Base-by-base conservation (phyloP, 1,140 invertebrate genomes). In the Spodoptera litura region DNA sequence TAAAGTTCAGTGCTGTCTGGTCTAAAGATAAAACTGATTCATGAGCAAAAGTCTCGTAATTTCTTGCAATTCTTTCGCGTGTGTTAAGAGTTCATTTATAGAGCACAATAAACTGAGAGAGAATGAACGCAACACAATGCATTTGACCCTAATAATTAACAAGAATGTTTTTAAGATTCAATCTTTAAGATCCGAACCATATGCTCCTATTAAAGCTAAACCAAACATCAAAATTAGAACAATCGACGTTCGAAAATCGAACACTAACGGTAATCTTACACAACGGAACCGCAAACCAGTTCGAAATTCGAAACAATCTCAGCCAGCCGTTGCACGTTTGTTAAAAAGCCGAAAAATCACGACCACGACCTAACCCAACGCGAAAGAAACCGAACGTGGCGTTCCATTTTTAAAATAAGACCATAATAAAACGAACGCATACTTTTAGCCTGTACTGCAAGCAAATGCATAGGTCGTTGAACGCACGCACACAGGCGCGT, bases 391-490 rank as follows among this genome's bases (percentile, higher is more conserved):
- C 85, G 87, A 88, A 89, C 86, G 89, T 88, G 78, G 56, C 82
- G 83, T 87, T 85, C 88, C 89, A 92, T 93, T 94, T 94, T 94
- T 92, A 92, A 93, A 93, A 93, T 91, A 94, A 94, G 91, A 90
- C 89, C 91, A 93, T 94, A 94, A 93, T 93, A 94, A 93, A 94
- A 92, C 87, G 89, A 88, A 91, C 90, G 93, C 91, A 93, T 93
- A 93, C 93, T 92, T 93, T 93, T 93, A 93, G 92, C 90, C 89
- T 88, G 91, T 92, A 91, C 87, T 88, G 87, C 91, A 89, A 91
- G 91, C 91, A 90, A 92, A 91, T 92, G 92, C 90, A 88, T 87
- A 89, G 92, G 92, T 93, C 93, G 89, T 86, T 91, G 93, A 89
- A 89, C 87, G 84, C 85, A 94, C 94, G 91, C 95, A 93, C 91